These are phyloP conservation scores for Chrysochloris asiatica DNA, from an alignment of 2,113 vertebrate species.

Conservation along the genomic window DNA sequence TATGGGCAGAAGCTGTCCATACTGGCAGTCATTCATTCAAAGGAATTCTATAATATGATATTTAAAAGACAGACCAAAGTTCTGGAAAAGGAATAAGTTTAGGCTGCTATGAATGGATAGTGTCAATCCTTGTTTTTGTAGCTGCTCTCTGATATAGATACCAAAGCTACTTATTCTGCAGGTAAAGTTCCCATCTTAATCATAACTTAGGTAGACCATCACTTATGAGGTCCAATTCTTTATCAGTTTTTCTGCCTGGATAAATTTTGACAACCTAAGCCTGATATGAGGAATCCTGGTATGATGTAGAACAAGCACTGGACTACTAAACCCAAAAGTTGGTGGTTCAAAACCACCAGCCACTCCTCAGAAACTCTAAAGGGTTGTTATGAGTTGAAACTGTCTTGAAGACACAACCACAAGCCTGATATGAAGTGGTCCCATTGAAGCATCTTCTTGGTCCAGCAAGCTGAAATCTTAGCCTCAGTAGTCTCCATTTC, in stretches of 20 bases:
- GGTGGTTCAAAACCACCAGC: no score
- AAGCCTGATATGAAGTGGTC: background rate
- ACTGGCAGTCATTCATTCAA: background rate
- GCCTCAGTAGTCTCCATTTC: background rate
- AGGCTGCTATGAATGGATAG: background rate
- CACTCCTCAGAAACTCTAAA: no score
- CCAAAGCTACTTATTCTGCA: background rate
- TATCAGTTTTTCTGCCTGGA: background rate
- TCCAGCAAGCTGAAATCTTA: background rate
- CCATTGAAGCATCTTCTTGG: background rate
- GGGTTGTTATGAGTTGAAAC: no score
- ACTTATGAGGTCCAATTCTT: background rate
- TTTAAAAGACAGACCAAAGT: no score
- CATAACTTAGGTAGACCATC: background rate
- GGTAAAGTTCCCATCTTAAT: background rate
- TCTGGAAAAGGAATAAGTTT: background rate
- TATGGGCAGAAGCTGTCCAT: background rate
- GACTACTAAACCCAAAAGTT: no score
- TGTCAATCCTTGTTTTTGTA: background rate
- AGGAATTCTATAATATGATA: background rate
- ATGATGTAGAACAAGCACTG: no score
- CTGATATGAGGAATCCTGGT: no score
- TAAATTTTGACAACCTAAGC: background rate
- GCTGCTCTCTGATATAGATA: background rate
- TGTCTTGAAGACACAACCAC: no score